Evolutionary conservation across 2,888 invertebrate genomes (phyloP).

Genomic region (Cancer borealis): DNA sequence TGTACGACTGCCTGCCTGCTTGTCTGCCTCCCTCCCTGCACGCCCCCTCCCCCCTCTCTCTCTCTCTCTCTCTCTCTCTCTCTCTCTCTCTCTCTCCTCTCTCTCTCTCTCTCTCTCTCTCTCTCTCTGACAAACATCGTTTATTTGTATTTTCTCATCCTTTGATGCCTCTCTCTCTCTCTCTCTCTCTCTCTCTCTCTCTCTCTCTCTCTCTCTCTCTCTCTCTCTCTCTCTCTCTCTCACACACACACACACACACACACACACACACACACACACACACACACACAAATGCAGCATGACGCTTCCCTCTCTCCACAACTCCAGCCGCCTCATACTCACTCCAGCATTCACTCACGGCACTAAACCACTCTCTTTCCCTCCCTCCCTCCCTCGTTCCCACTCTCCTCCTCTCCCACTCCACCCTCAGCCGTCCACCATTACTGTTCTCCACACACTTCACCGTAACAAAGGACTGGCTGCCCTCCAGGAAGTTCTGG

Average conservation of each 20-base stretch:
- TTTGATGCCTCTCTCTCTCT: neutral
- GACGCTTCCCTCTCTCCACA: neutral
- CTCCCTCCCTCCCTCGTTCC: neutral
- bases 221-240: no score
- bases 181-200: no score
- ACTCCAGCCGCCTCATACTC: neutral
- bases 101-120: conserved; percentile 52
- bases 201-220: no score
- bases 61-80: conserved; percentile 52
- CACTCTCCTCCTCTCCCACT: neutral
- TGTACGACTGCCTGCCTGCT: neutral
- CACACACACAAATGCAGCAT: neutral
- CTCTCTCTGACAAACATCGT: neutral
- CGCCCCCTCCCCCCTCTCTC: no score
- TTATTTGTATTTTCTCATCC: neutral
- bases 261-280: neutral
- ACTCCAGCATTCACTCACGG: conserved; percentile 11
- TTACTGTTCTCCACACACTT: conserved; percentile 29
- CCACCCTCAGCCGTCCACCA: neutral
- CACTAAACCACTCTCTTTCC: neutral
- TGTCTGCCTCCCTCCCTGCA: neutral
- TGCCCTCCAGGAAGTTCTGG: neutral
- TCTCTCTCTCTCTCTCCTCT: conserved; percentile 47
- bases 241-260: no score
- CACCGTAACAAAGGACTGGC: neutral